A percentile compares a stretch with the other conserved stretches of the same genome.
Conservation (phyloP, 2,888 invertebrate species). For the Psylliodes chrysocephalus region DNA sequence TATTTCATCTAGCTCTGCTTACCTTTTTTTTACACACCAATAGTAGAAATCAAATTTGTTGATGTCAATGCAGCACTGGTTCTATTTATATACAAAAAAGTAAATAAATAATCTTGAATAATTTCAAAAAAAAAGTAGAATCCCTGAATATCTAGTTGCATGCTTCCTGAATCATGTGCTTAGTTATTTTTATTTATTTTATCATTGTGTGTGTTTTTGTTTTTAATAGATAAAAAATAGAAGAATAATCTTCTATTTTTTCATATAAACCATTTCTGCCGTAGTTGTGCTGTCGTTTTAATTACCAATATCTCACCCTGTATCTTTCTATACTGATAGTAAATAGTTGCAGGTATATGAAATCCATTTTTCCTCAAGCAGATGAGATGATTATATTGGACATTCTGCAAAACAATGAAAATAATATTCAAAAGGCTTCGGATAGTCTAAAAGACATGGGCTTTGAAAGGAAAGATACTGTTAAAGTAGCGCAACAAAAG, state of each 20-base stretch:
- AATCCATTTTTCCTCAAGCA: slow-evolving; percentile 89
- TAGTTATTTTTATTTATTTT: neutral
- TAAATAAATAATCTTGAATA: slow-evolving; percentile 36
- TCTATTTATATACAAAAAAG: no score
- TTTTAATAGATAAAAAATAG: neutral
- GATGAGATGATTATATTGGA: slow-evolving; percentile 89
- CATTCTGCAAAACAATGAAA: slow-evolving; percentile 84
- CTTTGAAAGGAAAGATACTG: slow-evolving; percentile 80
- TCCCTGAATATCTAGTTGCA: slow-evolving; percentile 26
- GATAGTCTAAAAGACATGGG: slow-evolving; percentile 84
- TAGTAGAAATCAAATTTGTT: no score
- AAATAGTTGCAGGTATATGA: slow-evolving; percentile 79
- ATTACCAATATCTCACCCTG: no score
- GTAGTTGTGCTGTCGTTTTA: neutral
- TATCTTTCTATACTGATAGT: slow-evolving; percentile 35
- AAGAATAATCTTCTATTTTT: neutral
- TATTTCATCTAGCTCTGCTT: no score
- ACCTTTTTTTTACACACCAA: no score
- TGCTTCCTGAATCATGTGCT: slow-evolving; percentile 29
- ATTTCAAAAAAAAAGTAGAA: slow-evolving; percentile 16
- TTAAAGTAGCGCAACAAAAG: slow-evolving; percentile 66
- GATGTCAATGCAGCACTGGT: no score
- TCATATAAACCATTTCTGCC: neutral
- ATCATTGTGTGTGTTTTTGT: neutral
- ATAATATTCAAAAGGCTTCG: slow-evolving; percentile 89